Evolutionary conservation across 35 echinoderm and acorn worm genomes (phyloP).

Genomic region (Antedon bifida): DNA sequence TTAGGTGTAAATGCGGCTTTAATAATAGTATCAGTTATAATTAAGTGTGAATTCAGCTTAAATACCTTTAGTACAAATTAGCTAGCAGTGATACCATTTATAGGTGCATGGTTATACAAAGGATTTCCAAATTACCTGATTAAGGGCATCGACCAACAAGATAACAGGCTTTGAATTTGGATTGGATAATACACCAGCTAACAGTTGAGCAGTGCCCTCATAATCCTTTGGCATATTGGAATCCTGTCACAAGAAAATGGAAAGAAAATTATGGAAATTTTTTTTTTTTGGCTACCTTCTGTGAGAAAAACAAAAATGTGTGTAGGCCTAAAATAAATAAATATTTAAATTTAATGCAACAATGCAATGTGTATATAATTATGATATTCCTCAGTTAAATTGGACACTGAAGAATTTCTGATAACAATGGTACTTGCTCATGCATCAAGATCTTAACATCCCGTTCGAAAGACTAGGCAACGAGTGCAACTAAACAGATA

Average conservation of each 20-base stretch:
- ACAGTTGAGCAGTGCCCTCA: conserved; percentile 65
- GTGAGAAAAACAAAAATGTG: not conserved
- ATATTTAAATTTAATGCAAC: too few relatives aligned
- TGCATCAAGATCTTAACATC: too few relatives aligned
- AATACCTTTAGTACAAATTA: not conserved
- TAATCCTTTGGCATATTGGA: conserved; percentile 93
- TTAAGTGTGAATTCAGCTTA: not conserved
- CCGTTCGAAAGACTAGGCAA: too few relatives aligned
- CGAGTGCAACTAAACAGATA: too few relatives aligned
- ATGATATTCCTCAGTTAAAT: too few relatives aligned
- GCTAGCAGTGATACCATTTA: too few relatives aligned
- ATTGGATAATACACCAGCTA: conserved; percentile 60
- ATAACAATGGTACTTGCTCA: too few relatives aligned
- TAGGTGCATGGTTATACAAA: too few relatives aligned
- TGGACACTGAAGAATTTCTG: too few relatives aligned
- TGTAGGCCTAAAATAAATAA: not conserved
- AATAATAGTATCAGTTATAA: not conserved
- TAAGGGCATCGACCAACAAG: conserved; percentile 81
- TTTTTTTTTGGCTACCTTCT: not conserved
- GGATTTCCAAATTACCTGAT: conserved; percentile 56
- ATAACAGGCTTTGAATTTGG: conserved; percentile 71
- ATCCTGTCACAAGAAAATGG: conserved; percentile 34
- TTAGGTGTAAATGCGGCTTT: too few relatives aligned
- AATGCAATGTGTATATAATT: too few relatives aligned
- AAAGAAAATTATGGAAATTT: conserved; percentile 2